These are phyloP conservation scores for Cliona cf. orientalis DNA, from an alignment of 37 sponge, comb jelly and placozoan species.

Conservation along the genomic window DNA sequence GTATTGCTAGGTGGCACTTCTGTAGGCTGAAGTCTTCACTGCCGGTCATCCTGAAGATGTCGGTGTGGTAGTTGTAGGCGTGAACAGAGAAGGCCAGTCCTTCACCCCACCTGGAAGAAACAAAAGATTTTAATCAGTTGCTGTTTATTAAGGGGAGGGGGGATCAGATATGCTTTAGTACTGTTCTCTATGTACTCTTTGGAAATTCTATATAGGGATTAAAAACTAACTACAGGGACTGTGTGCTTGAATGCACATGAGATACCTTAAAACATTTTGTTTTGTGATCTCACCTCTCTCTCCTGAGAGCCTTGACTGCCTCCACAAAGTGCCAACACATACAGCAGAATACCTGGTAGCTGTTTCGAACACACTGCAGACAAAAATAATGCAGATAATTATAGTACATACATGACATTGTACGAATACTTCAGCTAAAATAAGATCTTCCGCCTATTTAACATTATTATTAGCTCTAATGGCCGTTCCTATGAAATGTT, in stretches of 20 bases:
- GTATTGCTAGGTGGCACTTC: constrained; percentile 3
- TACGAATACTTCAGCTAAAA: no score
- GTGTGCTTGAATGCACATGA: no score
- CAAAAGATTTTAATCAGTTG: background rate
- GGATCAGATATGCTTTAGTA: background rate
- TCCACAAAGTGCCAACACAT: constrained; percentile 12
- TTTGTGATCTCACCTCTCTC: background rate
- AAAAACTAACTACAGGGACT: no score
- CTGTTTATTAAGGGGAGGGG: constrained; percentile 1
- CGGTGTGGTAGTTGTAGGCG: background rate
- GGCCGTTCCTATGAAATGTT: no score
- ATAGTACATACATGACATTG: no score
- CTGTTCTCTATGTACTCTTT: no score
- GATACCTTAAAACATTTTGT: background rate
- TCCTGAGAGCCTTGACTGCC: constrained; percentile 1
- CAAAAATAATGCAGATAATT: background rate
- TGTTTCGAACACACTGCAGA: background rate
- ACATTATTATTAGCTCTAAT: no score
- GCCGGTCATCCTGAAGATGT: background rate
- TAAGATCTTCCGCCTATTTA: background rate
- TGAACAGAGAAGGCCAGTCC: constrained; percentile 13
- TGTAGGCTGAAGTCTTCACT: background rate
- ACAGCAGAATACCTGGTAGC: background rate
- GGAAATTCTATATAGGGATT: background rate
- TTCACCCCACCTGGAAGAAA: constrained; percentile 7